These are phyloP conservation scores for Sebastes glaucus DNA, from an alignment of 2,797 vertebrate species.

Conservation along the genomic window DNA sequence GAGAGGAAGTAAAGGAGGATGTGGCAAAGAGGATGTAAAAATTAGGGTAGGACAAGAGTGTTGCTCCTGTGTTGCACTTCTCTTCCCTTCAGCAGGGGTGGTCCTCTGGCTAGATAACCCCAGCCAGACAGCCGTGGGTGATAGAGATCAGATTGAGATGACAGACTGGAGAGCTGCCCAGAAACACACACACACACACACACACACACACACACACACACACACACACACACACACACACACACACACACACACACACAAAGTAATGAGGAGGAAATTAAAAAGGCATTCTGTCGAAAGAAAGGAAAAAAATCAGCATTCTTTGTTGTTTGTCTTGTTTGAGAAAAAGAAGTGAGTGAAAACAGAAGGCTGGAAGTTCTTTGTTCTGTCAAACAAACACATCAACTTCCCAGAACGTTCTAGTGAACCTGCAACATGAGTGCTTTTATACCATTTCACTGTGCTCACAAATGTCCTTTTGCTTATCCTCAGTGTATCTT, in stretches of 20 bases:
- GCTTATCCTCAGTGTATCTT: background rate
- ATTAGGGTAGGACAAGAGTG: slow-evolving; percentile 13
- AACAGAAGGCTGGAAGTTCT: slow-evolving; percentile 40
- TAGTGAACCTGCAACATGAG: slow-evolving; percentile 15
- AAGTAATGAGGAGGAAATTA: slow-evolving; percentile 49
- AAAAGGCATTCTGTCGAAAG: slow-evolving; percentile 46
- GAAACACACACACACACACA: slow-evolving; percentile 36
- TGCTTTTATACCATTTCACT: background rate
- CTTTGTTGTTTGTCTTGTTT: slow-evolving; percentile 47
- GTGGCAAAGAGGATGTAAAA: slow-evolving; percentile 6
- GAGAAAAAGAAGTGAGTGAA: slow-evolving; percentile 35
- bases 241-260: slow-evolving; percentile 18
- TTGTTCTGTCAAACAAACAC: slow-evolving; percentile 35
- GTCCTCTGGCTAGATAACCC: slow-evolving; percentile 78
- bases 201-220: slow-evolving; percentile 16
- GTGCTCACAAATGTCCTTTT: background rate
- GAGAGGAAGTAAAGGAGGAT: slow-evolving; percentile 4
- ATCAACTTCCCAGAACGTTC: slow-evolving; percentile 24
- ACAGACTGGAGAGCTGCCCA: slow-evolving; percentile 74
- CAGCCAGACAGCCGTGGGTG: slow-evolving; percentile 72
- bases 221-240: slow-evolving; percentile 22
- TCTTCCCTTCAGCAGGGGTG: slow-evolving; percentile 75
- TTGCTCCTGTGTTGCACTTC: slow-evolving; percentile 32
- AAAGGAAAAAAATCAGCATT: slow-evolving; percentile 37
- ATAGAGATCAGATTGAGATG: slow-evolving; percentile 82